phyloP scores from a whole-genome alignment of 2,113 vertebrate genomes.

The Sorex araneus region DNA sequence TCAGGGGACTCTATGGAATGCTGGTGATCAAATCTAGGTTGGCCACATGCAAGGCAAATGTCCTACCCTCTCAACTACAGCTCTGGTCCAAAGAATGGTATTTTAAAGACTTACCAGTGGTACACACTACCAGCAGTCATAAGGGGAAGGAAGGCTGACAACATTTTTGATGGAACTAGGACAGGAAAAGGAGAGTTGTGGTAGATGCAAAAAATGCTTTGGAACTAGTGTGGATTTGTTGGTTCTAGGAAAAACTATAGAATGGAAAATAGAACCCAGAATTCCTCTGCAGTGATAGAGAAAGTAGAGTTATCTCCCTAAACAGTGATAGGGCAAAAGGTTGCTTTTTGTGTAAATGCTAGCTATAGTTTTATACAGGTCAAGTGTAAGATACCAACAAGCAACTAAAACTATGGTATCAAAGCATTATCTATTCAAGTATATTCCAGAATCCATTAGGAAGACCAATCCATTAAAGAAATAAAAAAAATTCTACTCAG shows the following conservation, averaged over 20 bases:
- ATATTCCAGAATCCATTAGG: conserved; percentile 43
- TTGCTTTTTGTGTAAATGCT: not conserved
- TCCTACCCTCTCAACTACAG: not conserved
- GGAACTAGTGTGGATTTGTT: not conserved
- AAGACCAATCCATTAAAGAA: conserved; percentile 51
- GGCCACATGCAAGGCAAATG: too few species aligned
- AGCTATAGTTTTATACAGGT: not conserved
- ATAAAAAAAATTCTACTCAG: conserved; percentile 51
- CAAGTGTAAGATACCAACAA: not conserved
- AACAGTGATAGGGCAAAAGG: not conserved
- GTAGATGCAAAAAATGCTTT: too few species aligned
- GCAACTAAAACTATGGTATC: conserved; percentile 3
- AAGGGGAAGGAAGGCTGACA: not conserved
- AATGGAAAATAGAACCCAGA: not conserved
- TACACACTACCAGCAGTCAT: not conserved
- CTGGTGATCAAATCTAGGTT: too few species aligned
- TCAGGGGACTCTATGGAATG: too few species aligned
- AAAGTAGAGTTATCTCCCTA: not conserved
- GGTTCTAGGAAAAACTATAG: not conserved
- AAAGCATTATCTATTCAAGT: not conserved
- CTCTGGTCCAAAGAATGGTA: not conserved
- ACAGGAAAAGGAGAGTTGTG: not conserved
- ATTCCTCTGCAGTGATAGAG: not conserved
- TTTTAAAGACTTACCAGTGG: not conserved
- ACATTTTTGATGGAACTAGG: not conserved